A percentile compares a stretch with the other conserved stretches of the same genome.
These are phyloP conservation scores for Microctonus hyperodae DNA, from an alignment of 2,888 invertebrate genomes.

Conservation along the genomic window DNA sequence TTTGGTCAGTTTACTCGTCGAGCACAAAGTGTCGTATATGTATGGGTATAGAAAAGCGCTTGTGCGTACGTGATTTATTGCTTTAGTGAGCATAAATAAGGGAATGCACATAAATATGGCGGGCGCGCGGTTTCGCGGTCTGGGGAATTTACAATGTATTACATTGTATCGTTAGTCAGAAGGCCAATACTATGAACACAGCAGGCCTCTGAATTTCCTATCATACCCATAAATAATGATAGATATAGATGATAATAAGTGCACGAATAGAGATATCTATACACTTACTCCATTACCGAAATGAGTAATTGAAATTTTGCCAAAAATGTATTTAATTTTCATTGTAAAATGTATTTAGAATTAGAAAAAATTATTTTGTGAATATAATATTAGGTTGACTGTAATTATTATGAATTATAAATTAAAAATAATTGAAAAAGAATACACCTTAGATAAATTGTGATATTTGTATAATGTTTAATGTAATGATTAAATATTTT, in stretches of 20 bases:
- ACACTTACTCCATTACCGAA: too few relatives aligned
- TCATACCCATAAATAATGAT: too few relatives aligned
- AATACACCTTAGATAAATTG: not conserved
- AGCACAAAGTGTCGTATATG: not conserved
- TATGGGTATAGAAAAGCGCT: constrained; percentile 5
- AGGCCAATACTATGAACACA: not conserved
- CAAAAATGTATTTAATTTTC: too few relatives aligned
- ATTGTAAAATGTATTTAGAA: too few relatives aligned
- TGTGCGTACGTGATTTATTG: constrained; percentile 42
- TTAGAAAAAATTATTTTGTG: too few relatives aligned
- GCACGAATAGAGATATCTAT: too few relatives aligned
- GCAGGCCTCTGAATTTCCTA: not conserved
- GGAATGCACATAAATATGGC: constrained; percentile 44
- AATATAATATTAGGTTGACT: too few relatives aligned
- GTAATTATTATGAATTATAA: too few relatives aligned
- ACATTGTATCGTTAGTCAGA: constrained; percentile 28
- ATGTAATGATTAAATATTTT: not conserved
- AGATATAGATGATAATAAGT: too few relatives aligned
- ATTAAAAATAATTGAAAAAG: too few relatives aligned
- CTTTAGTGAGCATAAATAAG: constrained; percentile 45
- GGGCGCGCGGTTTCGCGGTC: constrained; percentile 36
- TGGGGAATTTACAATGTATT: constrained; percentile 36
- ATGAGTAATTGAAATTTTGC: too few relatives aligned
- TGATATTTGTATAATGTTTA: not conserved
- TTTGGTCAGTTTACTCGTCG: not conserved